Conservation (phyloP, 2,113 vertebrate species). For the Fulica atra region DNA sequence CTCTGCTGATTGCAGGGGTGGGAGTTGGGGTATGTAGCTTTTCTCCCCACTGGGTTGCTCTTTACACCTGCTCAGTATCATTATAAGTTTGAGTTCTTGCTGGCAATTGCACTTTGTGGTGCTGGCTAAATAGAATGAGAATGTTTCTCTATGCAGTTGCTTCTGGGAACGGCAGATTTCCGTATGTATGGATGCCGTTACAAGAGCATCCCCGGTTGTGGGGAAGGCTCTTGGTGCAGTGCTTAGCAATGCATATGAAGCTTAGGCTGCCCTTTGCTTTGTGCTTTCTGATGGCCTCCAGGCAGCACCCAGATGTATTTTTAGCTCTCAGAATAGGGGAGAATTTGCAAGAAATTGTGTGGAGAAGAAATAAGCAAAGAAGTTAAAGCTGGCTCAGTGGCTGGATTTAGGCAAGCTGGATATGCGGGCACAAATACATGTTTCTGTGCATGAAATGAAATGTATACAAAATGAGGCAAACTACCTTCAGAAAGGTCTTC, state of each 20-base stretch:
- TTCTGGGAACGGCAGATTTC: conserved; percentile 28
- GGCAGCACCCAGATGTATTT: conserved; percentile 48
- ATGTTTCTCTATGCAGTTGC: background rate
- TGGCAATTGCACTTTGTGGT: background rate
- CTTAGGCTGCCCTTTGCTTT: conserved; percentile 17
- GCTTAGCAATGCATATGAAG: conserved; percentile 38
- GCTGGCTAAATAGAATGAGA: background rate
- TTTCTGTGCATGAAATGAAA: background rate
- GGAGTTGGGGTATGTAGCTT: background rate
- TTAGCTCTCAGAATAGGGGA: background rate
- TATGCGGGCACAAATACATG: background rate
- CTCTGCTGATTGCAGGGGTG: background rate
- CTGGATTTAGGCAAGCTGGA: background rate
- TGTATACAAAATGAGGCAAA: conserved; percentile 17
- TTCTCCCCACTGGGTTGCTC: background rate
- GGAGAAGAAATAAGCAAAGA: conserved; percentile 10
- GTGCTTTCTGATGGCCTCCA: background rate
- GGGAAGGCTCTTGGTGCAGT: conserved; percentile 14
- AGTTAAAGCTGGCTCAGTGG: background rate
- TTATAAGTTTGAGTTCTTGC: background rate
- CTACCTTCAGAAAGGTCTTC: background rate
- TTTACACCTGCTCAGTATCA: conserved; percentile 9
- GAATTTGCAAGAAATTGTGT: conserved; percentile 29
- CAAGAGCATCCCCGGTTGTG: conserved; percentile 5
- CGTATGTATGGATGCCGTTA: conserved; percentile 11